A percentile compares a stretch with the other conserved stretches of the same genome.
phyloP scores from a whole-genome alignment of 2,888 invertebrate species.

The Chelonus formosanus region DNA sequence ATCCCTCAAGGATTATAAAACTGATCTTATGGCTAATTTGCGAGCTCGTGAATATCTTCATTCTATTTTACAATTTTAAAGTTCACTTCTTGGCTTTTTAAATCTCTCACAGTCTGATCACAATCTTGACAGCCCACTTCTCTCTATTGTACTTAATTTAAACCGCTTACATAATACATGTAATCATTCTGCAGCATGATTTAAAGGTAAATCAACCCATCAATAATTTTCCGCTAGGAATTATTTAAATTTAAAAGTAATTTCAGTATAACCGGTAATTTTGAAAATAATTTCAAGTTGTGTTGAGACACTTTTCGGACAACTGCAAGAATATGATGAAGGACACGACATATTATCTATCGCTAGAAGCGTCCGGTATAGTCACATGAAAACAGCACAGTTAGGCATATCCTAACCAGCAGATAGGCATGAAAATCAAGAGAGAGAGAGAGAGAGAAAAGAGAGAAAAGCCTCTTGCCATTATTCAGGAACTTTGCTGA shows the following conservation, averaged over 20 bases:
- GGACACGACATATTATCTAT: constrained; percentile 54
- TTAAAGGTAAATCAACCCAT: not conserved
- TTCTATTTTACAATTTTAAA: constrained; percentile 20
- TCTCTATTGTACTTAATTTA: constrained; percentile 7
- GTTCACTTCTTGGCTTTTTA: constrained; percentile 18
- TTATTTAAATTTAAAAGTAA: constrained; percentile 7
- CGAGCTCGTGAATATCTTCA: constrained; percentile 53
- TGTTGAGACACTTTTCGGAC: not conserved
- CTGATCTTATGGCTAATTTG: constrained; percentile 64
- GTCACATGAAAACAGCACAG: constrained; percentile 58
- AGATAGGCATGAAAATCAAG: constrained; percentile 49
- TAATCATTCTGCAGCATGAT: not conserved
- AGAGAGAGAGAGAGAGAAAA: constrained; percentile 25
- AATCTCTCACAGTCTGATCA: not conserved
- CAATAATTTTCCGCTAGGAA: not conserved
- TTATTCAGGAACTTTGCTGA: constrained; percentile 66
- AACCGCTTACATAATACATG: constrained; percentile 8
- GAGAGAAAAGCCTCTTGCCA: constrained; percentile 41
- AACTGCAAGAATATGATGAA: not conserved
- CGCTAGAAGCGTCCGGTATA: constrained; percentile 59
- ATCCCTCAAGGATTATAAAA: constrained; percentile 62
- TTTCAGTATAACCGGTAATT: constrained; percentile 29
- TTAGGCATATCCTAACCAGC: constrained; percentile 58
- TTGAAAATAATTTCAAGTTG: constrained; percentile 18
- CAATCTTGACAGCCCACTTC: constrained; percentile 12